phyloP scores from a whole-genome alignment of 2,888 invertebrate species.

The Drosophila mercatorum region DNA sequence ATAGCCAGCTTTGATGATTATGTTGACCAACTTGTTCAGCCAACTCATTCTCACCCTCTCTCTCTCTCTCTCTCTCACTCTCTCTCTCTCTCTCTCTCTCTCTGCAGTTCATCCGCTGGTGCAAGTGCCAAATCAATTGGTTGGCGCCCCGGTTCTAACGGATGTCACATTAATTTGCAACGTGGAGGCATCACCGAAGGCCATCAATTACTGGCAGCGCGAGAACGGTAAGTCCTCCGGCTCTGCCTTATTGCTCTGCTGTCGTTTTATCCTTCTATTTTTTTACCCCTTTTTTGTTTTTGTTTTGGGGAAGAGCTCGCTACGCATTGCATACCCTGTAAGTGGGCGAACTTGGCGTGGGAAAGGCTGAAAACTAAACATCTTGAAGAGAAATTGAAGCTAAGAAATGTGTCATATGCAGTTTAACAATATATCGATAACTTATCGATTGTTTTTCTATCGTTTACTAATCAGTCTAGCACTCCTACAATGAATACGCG shows the following conservation, averaged over 20 bases:
- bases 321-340: slow-evolving; percentile 10
- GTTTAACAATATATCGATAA: background rate
- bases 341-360: too few relatives aligned
- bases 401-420: background rate
- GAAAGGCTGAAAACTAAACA: background rate
- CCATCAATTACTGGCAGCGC: slow-evolving; percentile 97
- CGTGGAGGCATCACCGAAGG: slow-evolving; percentile 96
- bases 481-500: background rate
- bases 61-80: background rate
- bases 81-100: slow-evolving; percentile 25
- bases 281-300: slow-evolving; percentile 11
- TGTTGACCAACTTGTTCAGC: slow-evolving; percentile 30
- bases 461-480: background rate
- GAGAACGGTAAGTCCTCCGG: slow-evolving; percentile 89
- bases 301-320: slow-evolving; percentile 1
- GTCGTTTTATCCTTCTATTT: slow-evolving; percentile 16
- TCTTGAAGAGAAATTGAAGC: background rate
- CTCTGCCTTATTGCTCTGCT: slow-evolving; percentile 26
- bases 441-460: background rate
- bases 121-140: slow-evolving; percentile 96
- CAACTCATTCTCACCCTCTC: slow-evolving; percentile 2
- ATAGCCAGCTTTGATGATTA: slow-evolving; percentile 23
- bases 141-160: slow-evolving; percentile 93
- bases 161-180: slow-evolving; percentile 94
- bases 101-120: slow-evolving; percentile 94